Conservation (phyloP, 2,888 invertebrate genomes). For the Xanthia icteritia region DNA sequence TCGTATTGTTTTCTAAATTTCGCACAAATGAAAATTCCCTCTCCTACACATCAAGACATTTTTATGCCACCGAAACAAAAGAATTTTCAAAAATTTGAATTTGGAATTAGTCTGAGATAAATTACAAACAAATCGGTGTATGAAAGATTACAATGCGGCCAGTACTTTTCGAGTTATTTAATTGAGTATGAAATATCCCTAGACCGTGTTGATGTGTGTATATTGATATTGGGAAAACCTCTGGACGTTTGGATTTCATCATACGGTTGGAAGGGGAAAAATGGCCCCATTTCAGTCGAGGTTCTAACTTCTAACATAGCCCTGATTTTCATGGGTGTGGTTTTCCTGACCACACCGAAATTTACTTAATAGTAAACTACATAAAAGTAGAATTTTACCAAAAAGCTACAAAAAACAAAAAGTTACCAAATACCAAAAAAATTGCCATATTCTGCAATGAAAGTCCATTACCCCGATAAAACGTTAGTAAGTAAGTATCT, state of each 20-base stretch:
- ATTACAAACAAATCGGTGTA: too few relatives aligned
- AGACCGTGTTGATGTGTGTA: too few relatives aligned
- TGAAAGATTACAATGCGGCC: too few relatives aligned
- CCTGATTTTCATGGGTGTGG: background rate
- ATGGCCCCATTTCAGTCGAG: background rate
- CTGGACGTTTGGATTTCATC: background rate
- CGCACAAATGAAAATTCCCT: too few relatives aligned
- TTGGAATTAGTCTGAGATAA: too few relatives aligned
- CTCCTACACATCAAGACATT: too few relatives aligned
- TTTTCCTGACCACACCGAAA: background rate
- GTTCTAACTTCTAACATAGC: background rate
- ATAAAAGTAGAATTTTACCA: background rate
- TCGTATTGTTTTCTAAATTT: too few relatives aligned
- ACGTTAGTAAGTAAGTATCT: background rate
- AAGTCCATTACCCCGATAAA: background rate
- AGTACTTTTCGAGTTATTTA: too few relatives aligned
- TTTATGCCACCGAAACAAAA: too few relatives aligned
- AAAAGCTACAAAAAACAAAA: too few relatives aligned
- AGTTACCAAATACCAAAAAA: background rate
- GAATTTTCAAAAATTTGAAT: too few relatives aligned
- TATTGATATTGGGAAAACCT: background rate
- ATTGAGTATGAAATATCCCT: too few relatives aligned
- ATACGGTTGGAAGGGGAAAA: background rate
- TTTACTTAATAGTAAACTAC: background rate
- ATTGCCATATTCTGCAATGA: background rate